Evolutionary conservation across 2,113 vertebrate species (phyloP), one percentile per base, ranked within the genome.

Genomic region (Xenopus laevis): DNA sequence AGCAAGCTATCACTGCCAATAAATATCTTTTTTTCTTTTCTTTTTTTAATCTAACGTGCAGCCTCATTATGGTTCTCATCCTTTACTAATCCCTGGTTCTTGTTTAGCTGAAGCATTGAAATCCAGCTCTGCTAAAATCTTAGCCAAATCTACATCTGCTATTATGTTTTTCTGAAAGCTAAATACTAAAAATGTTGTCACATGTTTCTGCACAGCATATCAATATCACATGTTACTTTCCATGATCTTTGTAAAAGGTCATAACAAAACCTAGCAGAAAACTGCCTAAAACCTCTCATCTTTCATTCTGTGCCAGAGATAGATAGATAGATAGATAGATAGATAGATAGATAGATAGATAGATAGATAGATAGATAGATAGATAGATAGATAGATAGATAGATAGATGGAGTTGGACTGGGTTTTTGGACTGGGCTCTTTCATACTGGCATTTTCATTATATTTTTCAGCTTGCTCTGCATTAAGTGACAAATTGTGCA

Each of bases 81-180:
- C 23, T 27, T 73, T 65, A 40, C 47, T 66, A 66, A 66, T 66
- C 40, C 59, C 71, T 74, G 71, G 71, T 58, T 74, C 61, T 40
- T 57, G 63, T 65, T 73, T 73, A 65, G 27, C 16, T 27, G 9
- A 30, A 40, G 57, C 47, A 18, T 45, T 74, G 12, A 13, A 64
- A 17, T 55, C 50, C 21, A 64, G 17, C 30, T 63, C 50, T 72
- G 62, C 62, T 52, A 30, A 57, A 40, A 66, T 58, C 59, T 73
- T 66, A 74, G 62, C 71, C 63, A 74, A 52, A 66, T n/a, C 53
- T 74, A 66, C 71, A 74, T 74, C 71, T 74, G 71, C 45, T 74
- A 74, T 66, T 47, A 59, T 67, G 55, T 58, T 45, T 59, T 65
- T 59, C 50, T 58, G 20, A 66, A 66, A 45, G 63, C 17, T 45